Conservation (phyloP, 2,113 vertebrate species). For the Lepus americanus region DNA sequence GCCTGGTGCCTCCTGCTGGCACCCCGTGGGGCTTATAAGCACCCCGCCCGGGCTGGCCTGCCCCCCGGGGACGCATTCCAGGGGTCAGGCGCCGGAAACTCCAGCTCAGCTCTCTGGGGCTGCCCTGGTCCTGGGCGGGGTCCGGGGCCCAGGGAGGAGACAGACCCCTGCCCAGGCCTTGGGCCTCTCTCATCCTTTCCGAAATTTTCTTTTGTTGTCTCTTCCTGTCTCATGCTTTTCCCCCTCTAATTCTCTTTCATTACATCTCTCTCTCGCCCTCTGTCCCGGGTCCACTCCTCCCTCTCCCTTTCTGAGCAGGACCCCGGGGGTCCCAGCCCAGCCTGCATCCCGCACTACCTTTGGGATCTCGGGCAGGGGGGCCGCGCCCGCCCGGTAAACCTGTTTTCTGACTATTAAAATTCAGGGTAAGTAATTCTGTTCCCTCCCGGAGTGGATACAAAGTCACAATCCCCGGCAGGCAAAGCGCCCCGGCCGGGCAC, state of each 20-base stretch:
- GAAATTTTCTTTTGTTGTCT: too few species aligned
- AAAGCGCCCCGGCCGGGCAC: too few species aligned
- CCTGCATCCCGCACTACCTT: background rate
- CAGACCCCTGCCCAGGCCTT: background rate
- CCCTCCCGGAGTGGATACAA: background rate
- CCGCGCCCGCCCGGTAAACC: background rate
- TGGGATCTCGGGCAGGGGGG: background rate
- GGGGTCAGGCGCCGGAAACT: background rate
- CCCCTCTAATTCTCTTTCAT: background rate
- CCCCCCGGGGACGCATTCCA: constrained; percentile 51
- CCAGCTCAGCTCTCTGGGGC: constrained; percentile 2
- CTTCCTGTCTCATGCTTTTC: background rate
- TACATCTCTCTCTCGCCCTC: background rate
- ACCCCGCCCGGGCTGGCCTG: constrained; percentile 30
- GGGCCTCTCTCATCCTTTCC: too few species aligned
- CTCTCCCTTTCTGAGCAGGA: background rate
- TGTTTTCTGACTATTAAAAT: background rate
- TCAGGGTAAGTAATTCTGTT: fast-evolving
- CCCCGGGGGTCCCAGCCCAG: background rate
- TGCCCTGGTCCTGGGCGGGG: background rate
- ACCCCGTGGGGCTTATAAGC: constrained; percentile 52
- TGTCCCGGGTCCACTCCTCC: background rate
- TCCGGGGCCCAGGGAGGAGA: background rate
- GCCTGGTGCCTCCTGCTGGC: background rate
- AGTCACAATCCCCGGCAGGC: too few species aligned